A percentile compares a stretch with the other conserved stretches of the same genome.
Conservation (phyloP, 2,888 invertebrate genomes). For the Lasiommata megera region DNA sequence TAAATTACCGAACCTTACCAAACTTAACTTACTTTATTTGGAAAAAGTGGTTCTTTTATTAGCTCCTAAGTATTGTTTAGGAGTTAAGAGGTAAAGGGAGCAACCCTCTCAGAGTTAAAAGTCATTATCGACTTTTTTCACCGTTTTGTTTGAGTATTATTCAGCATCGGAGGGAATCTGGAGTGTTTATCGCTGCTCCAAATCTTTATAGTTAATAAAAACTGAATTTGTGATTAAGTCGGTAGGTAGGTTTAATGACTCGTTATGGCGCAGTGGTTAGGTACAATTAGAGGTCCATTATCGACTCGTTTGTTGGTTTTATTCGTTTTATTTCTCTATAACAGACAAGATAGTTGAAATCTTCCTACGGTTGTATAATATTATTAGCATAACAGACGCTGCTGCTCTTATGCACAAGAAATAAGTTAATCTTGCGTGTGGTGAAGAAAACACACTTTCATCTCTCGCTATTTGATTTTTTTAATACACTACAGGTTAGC, state of each 20-base stretch:
- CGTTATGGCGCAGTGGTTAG: too few relatives aligned
- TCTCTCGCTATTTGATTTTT: too few relatives aligned
- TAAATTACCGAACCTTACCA: constrained; percentile 44
- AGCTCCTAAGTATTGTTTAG: constrained; percentile 74
- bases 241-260: not conserved
- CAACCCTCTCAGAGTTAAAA: constrained; percentile 63
- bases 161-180: constrained; percentile 33
- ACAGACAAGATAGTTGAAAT: too few relatives aligned
- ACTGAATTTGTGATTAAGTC: constrained; percentile 4
- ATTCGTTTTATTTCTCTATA: too few relatives aligned
- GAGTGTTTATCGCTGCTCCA: constrained; percentile 21
- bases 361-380: too few relatives aligned
- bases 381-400: too few relatives aligned
- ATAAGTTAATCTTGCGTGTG: too few relatives aligned
- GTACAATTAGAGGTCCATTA: too few relatives aligned
- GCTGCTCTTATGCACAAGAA: too few relatives aligned
- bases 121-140: constrained; percentile 67
- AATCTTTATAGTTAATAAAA: constrained; percentile 31
- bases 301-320: too few relatives aligned
- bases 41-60: constrained; percentile 72
- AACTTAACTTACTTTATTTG: constrained; percentile 25
- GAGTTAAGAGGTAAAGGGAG: constrained; percentile 61
- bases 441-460: too few relatives aligned
- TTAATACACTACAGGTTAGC: too few relatives aligned
- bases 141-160: constrained; percentile 59